A percentile compares a stretch with the other conserved stretches of the same genome.
phyloP scores from a whole-genome alignment of 2,797 vertebrate species.

The Danio kyathit region DNA sequence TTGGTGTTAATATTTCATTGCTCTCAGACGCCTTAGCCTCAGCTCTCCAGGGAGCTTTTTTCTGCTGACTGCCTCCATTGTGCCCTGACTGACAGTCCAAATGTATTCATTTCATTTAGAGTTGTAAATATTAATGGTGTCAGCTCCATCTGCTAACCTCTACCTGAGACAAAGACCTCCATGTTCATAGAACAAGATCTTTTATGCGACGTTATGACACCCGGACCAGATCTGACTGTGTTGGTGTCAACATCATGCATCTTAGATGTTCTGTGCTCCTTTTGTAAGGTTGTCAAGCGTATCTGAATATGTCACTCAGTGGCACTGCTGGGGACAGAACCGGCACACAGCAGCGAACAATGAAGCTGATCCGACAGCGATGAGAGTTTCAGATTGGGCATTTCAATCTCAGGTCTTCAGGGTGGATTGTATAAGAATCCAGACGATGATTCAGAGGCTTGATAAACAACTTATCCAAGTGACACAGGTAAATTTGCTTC shows the following conservation, averaged over 20 bases:
- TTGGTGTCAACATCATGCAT: constrained; percentile 59
- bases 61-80: constrained; percentile 61
- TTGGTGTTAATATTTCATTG: constrained; percentile 64
- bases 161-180: constrained; percentile 62
- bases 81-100: constrained; percentile 61
- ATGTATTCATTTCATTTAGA: constrained; percentile 65
- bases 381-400: constrained; percentile 27
- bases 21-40: constrained; percentile 46
- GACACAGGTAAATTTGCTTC: constrained; percentile 11
- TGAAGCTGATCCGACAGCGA: constrained; percentile 45
- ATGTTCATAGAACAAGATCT: constrained; percentile 56
- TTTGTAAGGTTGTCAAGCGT: constrained; percentile 59
- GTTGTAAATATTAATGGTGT: constrained; percentile 68
- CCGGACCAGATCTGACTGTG: constrained; percentile 53
- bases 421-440: neutral
- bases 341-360: constrained; percentile 47
- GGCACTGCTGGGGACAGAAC: constrained; percentile 50
- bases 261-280: constrained; percentile 44
- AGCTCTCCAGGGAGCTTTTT: constrained; percentile 57
- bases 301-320: constrained; percentile 55
- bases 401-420: constrained; percentile 34
- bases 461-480: neutral
- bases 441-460: constrained; percentile 4
- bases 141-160: constrained; percentile 63
- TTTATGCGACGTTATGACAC: constrained; percentile 59